A percentile compares a stretch with the other conserved stretches of the same genome.
phyloP scores from a whole-genome alignment of 2,888 invertebrate species.

The Hirtodrosophila duncani region DNA sequence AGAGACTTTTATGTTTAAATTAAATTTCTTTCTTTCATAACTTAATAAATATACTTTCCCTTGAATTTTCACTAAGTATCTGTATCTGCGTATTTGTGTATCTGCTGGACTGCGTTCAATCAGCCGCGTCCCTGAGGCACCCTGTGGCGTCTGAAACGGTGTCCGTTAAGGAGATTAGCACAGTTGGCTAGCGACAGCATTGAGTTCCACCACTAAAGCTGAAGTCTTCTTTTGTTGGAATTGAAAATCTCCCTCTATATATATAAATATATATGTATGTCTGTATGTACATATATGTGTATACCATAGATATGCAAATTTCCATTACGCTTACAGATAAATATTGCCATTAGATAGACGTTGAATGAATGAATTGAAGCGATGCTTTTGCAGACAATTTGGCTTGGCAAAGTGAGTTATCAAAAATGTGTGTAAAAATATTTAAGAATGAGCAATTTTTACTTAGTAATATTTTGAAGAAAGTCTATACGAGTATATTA shows the following conservation, averaged over 20 bases:
- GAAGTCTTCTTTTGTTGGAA: constrained; percentile 10
- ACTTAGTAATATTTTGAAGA: too few relatives aligned
- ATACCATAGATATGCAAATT: constrained; percentile 27
- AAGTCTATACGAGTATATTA: too few relatives aligned
- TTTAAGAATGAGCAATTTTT: too few relatives aligned
- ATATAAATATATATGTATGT: too few relatives aligned
- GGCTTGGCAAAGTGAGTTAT: too few relatives aligned
- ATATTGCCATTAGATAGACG: constrained; percentile 14
- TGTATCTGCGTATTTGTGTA: too few relatives aligned
- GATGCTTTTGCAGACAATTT: neutral
- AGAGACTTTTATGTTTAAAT: too few relatives aligned
- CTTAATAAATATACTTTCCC: too few relatives aligned
- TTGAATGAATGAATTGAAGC: constrained; percentile 26
- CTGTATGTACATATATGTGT: neutral
- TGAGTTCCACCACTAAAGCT: constrained; percentile 4
- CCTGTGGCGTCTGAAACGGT: constrained; percentile 15
- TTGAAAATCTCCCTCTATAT: too few relatives aligned
- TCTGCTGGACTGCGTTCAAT: constrained; percentile 2
- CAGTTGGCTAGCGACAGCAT: constrained; percentile 39
- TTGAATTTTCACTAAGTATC: too few relatives aligned
- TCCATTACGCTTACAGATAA: constrained; percentile 14
- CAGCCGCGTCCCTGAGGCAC: constrained; percentile 5
- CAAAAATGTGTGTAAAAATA: too few relatives aligned
- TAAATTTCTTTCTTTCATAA: too few relatives aligned
- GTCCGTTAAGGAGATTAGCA: constrained; percentile 51